A percentile compares a stretch with the other conserved stretches of the same genome.
These are phyloP conservation scores for Agrochola lychnidis DNA, from an alignment of 2,888 invertebrate genomes.

Conservation along the genomic window DNA sequence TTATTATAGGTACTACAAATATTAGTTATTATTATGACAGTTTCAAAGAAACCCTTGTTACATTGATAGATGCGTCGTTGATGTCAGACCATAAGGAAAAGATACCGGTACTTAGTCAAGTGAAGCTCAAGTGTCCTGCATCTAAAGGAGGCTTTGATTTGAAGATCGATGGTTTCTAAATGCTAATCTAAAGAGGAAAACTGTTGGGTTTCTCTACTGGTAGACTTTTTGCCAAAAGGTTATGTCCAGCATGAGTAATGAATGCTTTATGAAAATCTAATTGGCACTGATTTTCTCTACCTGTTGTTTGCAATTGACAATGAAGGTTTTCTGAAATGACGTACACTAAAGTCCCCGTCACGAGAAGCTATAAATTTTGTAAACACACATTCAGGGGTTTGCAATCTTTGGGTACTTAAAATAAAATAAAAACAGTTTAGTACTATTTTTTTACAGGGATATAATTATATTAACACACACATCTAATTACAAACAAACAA, in stretches of 20 bases:
- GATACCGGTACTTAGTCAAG: not conserved
- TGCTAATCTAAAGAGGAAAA: constrained; percentile 41
- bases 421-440: no score
- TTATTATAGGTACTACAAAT: not conserved
- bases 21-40: constrained; percentile 13
- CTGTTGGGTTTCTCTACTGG: constrained; percentile 14
- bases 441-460: no score
- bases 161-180: constrained; percentile 18
- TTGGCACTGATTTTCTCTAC: constrained; percentile 21
- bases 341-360: no score
- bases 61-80: constrained; percentile 1
- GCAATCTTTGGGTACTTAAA: no score
- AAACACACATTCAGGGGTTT: no score
- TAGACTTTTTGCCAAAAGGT: constrained; percentile 13
- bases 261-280: constrained; percentile 14
- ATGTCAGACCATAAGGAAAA: constrained; percentile 33
- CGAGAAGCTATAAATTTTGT: no score
- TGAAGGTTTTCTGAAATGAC: not conserved
- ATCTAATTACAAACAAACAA: no score
- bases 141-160: constrained; percentile 21
- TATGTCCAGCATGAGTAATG: not conserved
- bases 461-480: no score
- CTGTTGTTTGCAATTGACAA: not conserved
- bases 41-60: constrained; percentile 40
- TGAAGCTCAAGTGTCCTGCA: constrained; percentile 15